Evolutionary conservation across 2,797 vertebrate species (phyloP).

Genomic region (Mus spretus): DNA sequence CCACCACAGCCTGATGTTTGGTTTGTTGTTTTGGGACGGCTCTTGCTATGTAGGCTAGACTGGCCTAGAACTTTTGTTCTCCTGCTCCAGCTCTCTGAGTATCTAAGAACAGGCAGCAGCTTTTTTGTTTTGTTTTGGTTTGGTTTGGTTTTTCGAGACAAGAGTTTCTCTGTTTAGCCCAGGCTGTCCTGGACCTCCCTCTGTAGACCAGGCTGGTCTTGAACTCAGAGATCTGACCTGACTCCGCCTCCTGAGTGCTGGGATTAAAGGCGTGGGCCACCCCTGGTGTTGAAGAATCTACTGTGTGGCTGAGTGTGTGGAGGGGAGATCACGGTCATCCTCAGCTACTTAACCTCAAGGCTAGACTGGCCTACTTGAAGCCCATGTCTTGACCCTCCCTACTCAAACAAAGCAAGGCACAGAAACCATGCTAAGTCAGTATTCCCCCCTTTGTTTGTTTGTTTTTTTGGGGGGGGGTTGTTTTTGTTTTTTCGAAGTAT

Average conservation of each 20-base stretch:
- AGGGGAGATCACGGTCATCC: not conserved
- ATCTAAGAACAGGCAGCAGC: not conserved
- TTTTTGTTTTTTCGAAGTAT: too few species aligned
- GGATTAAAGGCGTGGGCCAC: not conserved
- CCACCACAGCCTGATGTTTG: not conserved
- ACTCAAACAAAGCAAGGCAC: not conserved
- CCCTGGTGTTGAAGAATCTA: not conserved
- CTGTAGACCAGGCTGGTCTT: not conserved
- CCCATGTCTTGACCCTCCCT: not conserved
- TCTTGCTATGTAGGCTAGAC: not conserved
- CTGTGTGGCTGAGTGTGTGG: not conserved
- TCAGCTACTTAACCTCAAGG: not conserved
- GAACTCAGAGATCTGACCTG: not conserved
- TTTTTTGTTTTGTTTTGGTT: not conserved
- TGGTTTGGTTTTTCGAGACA: not conserved
- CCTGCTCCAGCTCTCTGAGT: not conserved
- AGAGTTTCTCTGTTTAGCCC: not conserved
- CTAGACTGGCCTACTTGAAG: not conserved
- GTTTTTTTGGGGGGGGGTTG: too few species aligned
- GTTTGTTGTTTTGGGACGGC: not conserved
- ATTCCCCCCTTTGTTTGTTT: not conserved
- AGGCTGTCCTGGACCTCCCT: not conserved
- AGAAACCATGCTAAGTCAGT: not conserved
- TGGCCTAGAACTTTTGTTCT: not conserved
- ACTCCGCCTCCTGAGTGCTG: not conserved